These are phyloP conservation scores for Lobophora halterata DNA, from an alignment of 2,888 invertebrate genomes.

Conservation along the genomic window DNA sequence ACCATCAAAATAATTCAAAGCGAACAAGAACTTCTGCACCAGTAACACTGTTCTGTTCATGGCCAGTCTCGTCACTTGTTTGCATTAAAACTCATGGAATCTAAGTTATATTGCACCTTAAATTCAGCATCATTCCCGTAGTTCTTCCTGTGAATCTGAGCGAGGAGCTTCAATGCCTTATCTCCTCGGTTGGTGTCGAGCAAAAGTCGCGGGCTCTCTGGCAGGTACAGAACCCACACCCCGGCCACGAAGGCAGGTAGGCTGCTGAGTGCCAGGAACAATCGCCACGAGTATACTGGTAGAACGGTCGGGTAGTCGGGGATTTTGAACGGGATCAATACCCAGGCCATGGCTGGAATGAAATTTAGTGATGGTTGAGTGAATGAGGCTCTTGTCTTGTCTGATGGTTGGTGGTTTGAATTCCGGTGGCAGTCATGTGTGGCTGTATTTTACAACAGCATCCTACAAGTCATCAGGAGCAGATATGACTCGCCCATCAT, in stretches of 20 bases:
- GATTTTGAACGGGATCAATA: slow-evolving; percentile 80
- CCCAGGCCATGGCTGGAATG: slow-evolving; percentile 82
- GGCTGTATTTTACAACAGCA: no score
- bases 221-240: slow-evolving; percentile 78
- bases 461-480: no score
- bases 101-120: no score
- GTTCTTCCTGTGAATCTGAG: slow-evolving; percentile 78
- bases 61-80: no score
- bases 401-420: no score
- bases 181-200: slow-evolving; percentile 80
- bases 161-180: slow-evolving; percentile 81
- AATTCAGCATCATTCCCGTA: slow-evolving; percentile 70
- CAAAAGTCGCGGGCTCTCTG: slow-evolving; percentile 86
- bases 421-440: no score
- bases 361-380: neutral
- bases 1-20: no score
- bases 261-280: slow-evolving; percentile 83
- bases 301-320: slow-evolving; percentile 50
- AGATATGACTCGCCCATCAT: no score
- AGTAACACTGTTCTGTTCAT: no score
- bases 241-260: slow-evolving; percentile 83
- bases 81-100: no score
- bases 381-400: no score
- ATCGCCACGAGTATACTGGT: slow-evolving; percentile 85
- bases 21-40: no score